Percentiles rank a stretch among this genome's conserved stretches.
These are phyloP conservation scores for Acanthosepion pharaonis DNA, from an alignment of 2,888 invertebrate genomes.

Conservation along the genomic window DNA sequence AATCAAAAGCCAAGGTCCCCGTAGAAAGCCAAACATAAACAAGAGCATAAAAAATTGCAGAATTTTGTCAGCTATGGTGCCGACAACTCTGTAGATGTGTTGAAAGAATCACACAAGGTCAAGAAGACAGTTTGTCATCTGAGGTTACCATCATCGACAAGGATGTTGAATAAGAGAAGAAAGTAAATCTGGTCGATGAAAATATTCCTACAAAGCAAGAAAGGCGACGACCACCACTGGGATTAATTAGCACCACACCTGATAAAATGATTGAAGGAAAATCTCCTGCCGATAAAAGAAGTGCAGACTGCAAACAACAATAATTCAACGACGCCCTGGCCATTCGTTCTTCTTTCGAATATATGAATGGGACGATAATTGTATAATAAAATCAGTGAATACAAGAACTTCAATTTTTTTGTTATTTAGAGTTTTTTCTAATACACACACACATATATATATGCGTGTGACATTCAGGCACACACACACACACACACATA, in stretches of 20 bases:
- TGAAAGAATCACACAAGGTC: neutral
- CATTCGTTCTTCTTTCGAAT: too few relatives aligned
- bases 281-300: neutral
- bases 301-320: neutral
- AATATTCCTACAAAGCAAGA: neutral
- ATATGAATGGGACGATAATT: too few relatives aligned
- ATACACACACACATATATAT: too few relatives aligned
- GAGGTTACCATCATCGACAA: neutral
- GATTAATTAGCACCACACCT: neutral
- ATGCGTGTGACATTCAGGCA: too few relatives aligned
- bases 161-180: neutral
- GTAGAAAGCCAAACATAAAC: neutral
- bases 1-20: neutral
- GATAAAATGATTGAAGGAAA: conserved; percentile 38
- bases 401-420: too few relatives aligned
- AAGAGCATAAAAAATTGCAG: neutral
- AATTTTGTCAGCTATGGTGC: neutral
- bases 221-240: neutral
- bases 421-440: too few relatives aligned
- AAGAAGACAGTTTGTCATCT: neutral
- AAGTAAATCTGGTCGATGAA: neutral
- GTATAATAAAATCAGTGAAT: too few relatives aligned
- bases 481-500: too few relatives aligned
- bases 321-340: neutral
- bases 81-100: neutral